Evolutionary conservation across 2,113 vertebrate genomes (phyloP).

Genomic region (Vicugna pacos): DNA sequence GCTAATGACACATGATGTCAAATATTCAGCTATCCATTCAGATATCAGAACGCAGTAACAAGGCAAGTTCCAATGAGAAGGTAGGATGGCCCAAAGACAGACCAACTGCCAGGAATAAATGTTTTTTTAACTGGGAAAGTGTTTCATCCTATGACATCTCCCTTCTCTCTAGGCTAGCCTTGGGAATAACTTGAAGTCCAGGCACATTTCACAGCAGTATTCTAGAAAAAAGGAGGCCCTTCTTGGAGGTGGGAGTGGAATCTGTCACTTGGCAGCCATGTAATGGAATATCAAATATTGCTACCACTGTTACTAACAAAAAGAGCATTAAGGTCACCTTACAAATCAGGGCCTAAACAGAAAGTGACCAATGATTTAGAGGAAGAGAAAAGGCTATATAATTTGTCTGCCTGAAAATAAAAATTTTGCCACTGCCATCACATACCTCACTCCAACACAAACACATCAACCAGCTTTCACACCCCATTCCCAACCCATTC

Average conservation of each 20-base stretch:
- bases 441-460: not conserved
- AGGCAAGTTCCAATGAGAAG: not conserved
- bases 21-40: constrained; percentile 81
- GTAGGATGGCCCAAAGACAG: not conserved
- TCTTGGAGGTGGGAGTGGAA: not conserved
- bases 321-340: constrained; percentile 7
- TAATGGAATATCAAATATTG: constrained; percentile 68
- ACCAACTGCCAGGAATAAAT: not conserved
- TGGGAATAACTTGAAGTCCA: constrained; percentile 55
- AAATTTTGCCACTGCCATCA: constrained; percentile 4
- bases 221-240: constrained; percentile 45
- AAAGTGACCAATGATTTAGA: constrained; percentile 52
- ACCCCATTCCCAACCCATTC: not conserved
- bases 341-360: constrained; percentile 32
- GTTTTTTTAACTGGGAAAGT: constrained; percentile 36
- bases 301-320: constrained; percentile 48
- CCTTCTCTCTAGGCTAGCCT: not conserved
- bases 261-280: constrained; percentile 45
- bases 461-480: not conserved
- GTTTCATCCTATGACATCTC: constrained; percentile 14
- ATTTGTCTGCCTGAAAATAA: constrained; percentile 60
- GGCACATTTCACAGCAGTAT: constrained; percentile 52
- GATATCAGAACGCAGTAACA: constrained; percentile 85
- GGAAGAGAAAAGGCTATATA: constrained; percentile 1
- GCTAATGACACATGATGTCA: constrained; percentile 87